Percentiles rank a stretch among this genome's conserved stretches.
phyloP scores from a whole-genome alignment of 35 echinoderm and acorn worm species.

The Ophioderma brevispina region DNA sequence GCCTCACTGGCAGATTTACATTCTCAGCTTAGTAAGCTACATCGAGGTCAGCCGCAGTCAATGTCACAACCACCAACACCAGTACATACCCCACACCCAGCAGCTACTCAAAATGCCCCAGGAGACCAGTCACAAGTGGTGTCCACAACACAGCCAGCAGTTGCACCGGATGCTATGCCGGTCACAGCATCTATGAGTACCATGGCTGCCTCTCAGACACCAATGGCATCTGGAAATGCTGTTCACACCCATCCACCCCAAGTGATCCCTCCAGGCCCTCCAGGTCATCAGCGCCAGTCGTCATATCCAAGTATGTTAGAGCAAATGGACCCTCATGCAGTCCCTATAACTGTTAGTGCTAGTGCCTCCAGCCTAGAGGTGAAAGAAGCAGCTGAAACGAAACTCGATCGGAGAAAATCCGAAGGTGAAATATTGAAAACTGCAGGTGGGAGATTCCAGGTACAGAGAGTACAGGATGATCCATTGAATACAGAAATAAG shows the following conservation, averaged over 20 bases:
- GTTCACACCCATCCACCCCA: constrained; percentile 5
- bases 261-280: neutral
- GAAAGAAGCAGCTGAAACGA: neutral
- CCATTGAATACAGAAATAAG: neutral
- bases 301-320: neutral
- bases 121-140: neutral
- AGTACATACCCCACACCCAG: constrained; percentile 17
- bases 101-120: neutral
- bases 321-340: neutral
- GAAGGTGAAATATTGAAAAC: constrained; percentile 28
- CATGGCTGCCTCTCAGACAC: neutral
- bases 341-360: neutral
- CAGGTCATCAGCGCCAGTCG: neutral
- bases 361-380: neutral
- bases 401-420: neutral
- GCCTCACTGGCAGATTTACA: constrained; percentile 39
- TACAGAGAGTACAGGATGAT: constrained; percentile 6
- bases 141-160: neutral
- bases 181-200: neutral
- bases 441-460: constrained; percentile 23
- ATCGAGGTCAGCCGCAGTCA: constrained; percentile 19
- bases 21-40: constrained; percentile 34
- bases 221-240: neutral
- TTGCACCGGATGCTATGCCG: constrained; percentile 2
- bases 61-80: constrained; percentile 32